A percentile compares a stretch with the other conserved stretches of the same genome.
Conservation (phyloP, 2,113 vertebrate genomes). For the Phocoena phocoena region DNA sequence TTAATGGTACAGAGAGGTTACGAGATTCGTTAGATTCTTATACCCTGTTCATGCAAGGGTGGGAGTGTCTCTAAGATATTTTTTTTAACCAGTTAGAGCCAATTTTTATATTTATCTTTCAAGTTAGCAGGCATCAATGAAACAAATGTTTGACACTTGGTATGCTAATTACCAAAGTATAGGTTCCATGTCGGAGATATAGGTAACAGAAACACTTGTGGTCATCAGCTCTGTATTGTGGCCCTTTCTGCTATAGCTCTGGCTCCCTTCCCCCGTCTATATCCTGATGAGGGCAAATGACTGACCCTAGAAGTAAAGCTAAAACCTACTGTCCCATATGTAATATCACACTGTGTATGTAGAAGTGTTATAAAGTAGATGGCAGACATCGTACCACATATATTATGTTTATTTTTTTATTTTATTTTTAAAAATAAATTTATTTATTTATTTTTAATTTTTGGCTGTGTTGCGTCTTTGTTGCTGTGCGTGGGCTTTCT, state of each 20-base stretch:
- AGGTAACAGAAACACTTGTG: background rate
- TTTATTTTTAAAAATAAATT: too few relatives aligned
- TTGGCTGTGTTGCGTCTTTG: too few relatives aligned
- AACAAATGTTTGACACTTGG: background rate
- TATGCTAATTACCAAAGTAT: background rate
- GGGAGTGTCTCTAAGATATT: background rate
- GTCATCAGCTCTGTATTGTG: constrained; percentile 13
- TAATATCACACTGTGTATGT: background rate
- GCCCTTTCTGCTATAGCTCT: background rate
- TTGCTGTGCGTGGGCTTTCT: too few relatives aligned
- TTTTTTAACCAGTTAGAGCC: background rate
- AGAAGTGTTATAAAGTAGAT: background rate
- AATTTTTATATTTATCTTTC: background rate
- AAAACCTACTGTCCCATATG: background rate
- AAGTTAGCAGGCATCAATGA: background rate
- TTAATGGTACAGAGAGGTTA: background rate
- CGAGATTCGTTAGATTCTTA: background rate
- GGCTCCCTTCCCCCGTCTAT: background rate
- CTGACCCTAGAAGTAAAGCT: background rate
- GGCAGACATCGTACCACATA: background rate
- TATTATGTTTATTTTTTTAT: background rate
- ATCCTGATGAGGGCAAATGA: background rate
- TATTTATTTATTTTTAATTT: too few relatives aligned
- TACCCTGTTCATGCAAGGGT: background rate
- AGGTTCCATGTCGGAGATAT: background rate